Conservation (phyloP, 2,797 vertebrate genomes). For the Podargus strigoides region DNA sequence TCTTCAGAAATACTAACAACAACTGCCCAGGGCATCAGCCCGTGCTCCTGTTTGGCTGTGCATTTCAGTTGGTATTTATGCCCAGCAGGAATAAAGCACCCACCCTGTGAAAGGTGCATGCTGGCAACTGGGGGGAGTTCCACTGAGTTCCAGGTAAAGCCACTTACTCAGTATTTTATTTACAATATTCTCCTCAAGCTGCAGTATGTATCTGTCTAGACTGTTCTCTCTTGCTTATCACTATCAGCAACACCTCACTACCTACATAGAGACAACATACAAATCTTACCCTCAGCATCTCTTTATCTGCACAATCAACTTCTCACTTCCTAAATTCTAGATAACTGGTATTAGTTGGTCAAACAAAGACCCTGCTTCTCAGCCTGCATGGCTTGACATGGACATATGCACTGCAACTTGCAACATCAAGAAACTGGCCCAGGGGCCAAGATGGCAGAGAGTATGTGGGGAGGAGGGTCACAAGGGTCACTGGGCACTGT, state of each 20-base stretch:
- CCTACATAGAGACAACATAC: rapidly evolving
- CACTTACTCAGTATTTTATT: background rate
- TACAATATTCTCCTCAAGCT: background rate
- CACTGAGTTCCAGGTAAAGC: background rate
- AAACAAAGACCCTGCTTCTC: background rate
- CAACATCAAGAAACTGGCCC: background rate
- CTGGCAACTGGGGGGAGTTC: background rate
- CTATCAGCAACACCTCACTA: background rate
- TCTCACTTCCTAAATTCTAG: background rate
- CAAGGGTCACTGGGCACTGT: slow-evolving; percentile 1
- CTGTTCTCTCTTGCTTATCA: background rate
- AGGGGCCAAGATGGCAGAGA: background rate
- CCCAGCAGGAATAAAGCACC: background rate
- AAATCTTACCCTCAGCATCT: rapidly evolving
- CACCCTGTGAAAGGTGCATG: background rate
- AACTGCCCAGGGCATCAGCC: background rate
- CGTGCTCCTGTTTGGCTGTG: background rate
- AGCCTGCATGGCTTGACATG: background rate
- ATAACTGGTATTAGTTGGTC: background rate
- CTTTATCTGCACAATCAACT: background rate
- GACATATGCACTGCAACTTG: background rate
- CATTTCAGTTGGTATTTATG: background rate
- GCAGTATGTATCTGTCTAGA: background rate
- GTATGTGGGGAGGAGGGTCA: background rate
- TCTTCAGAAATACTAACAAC: background rate